These are phyloP conservation scores for Onychorhynchus coronatus DNA, from an alignment of 2,113 vertebrate species.

Conservation along the genomic window DNA sequence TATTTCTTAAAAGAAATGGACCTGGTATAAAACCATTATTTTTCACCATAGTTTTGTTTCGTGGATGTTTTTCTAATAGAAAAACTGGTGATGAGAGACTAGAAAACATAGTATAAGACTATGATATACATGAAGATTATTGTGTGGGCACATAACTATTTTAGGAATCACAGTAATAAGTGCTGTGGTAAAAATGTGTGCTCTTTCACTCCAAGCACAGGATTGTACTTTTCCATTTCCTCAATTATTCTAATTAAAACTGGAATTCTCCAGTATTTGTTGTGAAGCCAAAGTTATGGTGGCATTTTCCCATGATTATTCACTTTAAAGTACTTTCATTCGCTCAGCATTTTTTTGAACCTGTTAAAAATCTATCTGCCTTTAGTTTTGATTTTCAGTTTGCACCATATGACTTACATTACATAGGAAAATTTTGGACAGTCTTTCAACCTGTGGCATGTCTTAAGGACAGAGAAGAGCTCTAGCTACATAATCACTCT, in stretches of 20 bases:
- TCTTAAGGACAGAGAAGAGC: not conserved
- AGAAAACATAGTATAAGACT: not conserved
- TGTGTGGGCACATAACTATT: not conserved
- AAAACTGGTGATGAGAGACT: not conserved
- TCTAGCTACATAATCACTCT: not conserved
- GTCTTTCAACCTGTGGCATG: not conserved
- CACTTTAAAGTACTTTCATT: not conserved
- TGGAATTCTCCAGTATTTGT: not conserved
- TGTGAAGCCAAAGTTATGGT: fast-evolving
- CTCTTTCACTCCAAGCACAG: not conserved
- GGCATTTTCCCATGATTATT: not conserved
- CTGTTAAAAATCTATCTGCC: not conserved
- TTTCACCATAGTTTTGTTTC: not conserved
- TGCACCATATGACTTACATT: not conserved
- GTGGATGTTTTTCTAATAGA: not conserved
- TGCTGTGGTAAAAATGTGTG: not conserved
- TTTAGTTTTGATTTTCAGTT: not conserved
- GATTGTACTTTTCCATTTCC: not conserved
- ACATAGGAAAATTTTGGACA: not conserved
- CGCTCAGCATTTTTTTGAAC: not conserved
- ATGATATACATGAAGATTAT: not conserved
- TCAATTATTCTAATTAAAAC: not conserved
- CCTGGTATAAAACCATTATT: not conserved
- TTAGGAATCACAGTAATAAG: not conserved
- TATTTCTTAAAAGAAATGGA: not conserved